Evolutionary conservation across 2,797 vertebrate genomes (phyloP).

Genomic region (Catharus ustulatus): DNA sequence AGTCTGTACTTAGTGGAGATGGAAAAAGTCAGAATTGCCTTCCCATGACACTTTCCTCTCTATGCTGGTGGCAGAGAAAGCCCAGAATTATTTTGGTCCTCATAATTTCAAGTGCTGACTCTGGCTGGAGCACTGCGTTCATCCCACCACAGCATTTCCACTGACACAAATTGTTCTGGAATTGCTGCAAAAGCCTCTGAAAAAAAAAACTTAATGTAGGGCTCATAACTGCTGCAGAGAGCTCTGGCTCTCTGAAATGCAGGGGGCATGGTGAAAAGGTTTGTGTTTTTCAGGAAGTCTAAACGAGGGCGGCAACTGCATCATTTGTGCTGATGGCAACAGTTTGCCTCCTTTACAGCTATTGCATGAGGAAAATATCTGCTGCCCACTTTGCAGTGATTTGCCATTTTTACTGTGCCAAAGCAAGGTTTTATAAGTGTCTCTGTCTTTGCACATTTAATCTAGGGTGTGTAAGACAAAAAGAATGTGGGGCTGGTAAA

Average conservation of each 20-base stretch:
- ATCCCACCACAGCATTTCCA: not conserved
- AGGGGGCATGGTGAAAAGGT: not conserved
- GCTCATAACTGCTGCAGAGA: not conserved
- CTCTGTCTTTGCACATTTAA: slow-evolving; percentile 27
- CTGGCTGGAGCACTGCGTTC: not conserved
- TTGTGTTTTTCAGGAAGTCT: not conserved
- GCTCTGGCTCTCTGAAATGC: not conserved
- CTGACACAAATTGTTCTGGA: slow-evolving; percentile 10
- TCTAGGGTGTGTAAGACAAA: slow-evolving; percentile 26
- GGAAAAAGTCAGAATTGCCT: not conserved
- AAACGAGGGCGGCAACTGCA: not conserved
- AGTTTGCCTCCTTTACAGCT: not conserved
- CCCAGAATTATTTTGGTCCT: not conserved
- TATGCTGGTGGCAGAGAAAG: not conserved
- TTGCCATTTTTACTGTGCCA: slow-evolving; percentile 25
- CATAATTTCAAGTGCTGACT: not conserved
- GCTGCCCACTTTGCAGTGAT: not conserved
- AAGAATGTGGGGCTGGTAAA: slow-evolving; percentile 1
- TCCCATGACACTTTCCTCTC: not conserved
- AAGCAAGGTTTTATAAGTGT: slow-evolving; percentile 13
- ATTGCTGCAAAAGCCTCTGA: not conserved
- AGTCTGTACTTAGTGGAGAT: not conserved
- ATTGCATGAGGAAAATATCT: not conserved
- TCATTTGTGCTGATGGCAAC: not conserved
- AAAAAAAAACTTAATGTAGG: not conserved